A percentile compares a stretch with the other conserved stretches of the same genome.
Evolutionary conservation across 2,888 invertebrate species (phyloP).

Genomic region (Cantharis lateralis): DNA sequence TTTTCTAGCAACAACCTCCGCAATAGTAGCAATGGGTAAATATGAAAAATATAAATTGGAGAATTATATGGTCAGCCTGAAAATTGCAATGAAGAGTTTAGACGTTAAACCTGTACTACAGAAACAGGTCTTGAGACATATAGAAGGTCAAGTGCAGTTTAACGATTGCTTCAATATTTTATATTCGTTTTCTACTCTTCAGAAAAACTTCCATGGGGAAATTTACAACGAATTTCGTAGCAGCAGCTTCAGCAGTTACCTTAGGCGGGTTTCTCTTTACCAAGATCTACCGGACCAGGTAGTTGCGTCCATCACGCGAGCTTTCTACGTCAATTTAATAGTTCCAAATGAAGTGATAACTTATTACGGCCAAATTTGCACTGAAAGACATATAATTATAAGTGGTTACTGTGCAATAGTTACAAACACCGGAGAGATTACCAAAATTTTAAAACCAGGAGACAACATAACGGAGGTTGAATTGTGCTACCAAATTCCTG

Average conservation of each 20-base stretch:
- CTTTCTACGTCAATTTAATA: background rate
- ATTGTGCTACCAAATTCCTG: conserved; percentile 33
- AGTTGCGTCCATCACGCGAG: background rate
- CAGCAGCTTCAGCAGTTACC: background rate
- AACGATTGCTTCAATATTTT: conserved; percentile 2
- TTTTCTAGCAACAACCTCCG: conserved; percentile 51
- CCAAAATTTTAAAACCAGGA: conserved; percentile 20
- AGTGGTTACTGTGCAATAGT: conserved; percentile 36
- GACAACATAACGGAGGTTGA: conserved; percentile 35
- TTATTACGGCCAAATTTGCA: conserved; percentile 37
- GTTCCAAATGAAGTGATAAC: conserved; percentile 34
- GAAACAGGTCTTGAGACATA: background rate
- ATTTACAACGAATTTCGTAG: background rate
- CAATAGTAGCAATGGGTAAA: conserved; percentile 58
- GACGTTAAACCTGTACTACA: background rate
- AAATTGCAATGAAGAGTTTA: background rate
- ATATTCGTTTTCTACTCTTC: background rate
- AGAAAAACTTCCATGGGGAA: background rate
- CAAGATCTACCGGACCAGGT: background rate
- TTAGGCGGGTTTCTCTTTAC: background rate
- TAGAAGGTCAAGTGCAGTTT: background rate
- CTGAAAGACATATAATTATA: conserved; percentile 37
- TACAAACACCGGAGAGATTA: background rate
- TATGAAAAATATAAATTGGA: background rate
- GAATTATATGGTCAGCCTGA: background rate